Evolutionary conservation across 1,140 invertebrate species (phyloP).

Genomic region (Drosophila nannoptera): DNA sequence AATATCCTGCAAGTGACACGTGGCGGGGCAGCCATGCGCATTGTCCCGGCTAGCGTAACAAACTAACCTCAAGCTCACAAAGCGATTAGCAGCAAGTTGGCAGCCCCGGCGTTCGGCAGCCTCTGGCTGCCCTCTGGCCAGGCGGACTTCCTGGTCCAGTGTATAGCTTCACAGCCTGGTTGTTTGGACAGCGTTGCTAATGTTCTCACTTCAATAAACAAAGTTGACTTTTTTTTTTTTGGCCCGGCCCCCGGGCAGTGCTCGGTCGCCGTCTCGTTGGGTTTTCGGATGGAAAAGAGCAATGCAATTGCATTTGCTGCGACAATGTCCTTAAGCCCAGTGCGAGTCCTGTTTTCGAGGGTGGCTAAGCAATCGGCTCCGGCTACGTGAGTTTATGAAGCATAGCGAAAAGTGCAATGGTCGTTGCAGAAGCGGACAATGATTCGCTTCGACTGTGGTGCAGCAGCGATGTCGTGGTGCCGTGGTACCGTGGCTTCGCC

Average conservation of each 20-base stretch:
- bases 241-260: too few species aligned
- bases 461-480: too few species aligned
- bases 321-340: slow-evolving; percentile 40
- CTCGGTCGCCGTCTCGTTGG: too few species aligned
- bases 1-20: slow-evolving; percentile 71
- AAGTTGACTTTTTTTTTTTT: slow-evolving; percentile 12
- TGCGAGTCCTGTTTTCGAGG: slow-evolving; percentile 17
- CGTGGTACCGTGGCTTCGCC: slow-evolving; percentile 14
- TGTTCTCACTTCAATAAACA: slow-evolving; percentile 59
- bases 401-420: slow-evolving; percentile 65
- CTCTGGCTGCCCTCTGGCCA: slow-evolving; percentile 16
- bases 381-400: slow-evolving; percentile 69
- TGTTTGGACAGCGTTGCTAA: slow-evolving; percentile 47
- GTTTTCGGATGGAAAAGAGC: slow-evolving; percentile 3
- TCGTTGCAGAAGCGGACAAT: slow-evolving; percentile 25
- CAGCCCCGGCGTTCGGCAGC: slow-evolving; percentile 12
- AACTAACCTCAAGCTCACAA: slow-evolving; percentile 14
- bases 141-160: background rate
- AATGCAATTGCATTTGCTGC: slow-evolving; percentile 52
- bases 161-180: slow-evolving; percentile 2
- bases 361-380: slow-evolving; percentile 54
- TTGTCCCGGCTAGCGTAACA: slow-evolving; percentile 5
- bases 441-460: slow-evolving; percentile 15
- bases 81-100: slow-evolving; percentile 13
- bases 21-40: slow-evolving; percentile 50